A percentile compares a stretch with the other conserved stretches of the same genome.
These are phyloP conservation scores for Saccostrea echinata DNA, from an alignment of 1,140 invertebrate species.

Conservation along the genomic window DNA sequence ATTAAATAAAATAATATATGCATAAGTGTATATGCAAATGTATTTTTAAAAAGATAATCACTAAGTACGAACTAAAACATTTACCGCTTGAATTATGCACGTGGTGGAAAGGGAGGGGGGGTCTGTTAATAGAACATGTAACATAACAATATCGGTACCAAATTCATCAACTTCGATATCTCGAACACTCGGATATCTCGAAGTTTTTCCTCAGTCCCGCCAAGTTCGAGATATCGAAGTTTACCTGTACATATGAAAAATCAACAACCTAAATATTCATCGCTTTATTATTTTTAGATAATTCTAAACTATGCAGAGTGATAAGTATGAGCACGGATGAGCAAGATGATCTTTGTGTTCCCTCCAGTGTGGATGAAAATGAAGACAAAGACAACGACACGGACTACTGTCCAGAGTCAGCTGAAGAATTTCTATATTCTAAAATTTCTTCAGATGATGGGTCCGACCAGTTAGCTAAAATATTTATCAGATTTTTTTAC, in stretches of 20 bases:
- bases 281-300: not conserved
- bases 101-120: too few species aligned
- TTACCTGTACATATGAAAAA: not conserved
- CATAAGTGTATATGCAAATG: too few species aligned
- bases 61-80: too few species aligned
- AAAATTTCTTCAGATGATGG: conserved; percentile 3
- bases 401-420: not conserved
- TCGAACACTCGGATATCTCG: too few species aligned
- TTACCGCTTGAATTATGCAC: too few species aligned
- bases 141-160: too few species aligned
- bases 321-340: not conserved
- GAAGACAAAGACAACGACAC: not conserved
- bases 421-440: not conserved
- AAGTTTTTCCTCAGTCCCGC: too few species aligned
- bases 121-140: too few species aligned
- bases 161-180: too few species aligned
- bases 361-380: conserved; percentile 8
- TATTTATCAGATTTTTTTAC: not conserved
- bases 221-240: too few species aligned
- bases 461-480: not conserved
- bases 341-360: not conserved
- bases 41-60: too few species aligned
- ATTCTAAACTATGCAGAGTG: not conserved
- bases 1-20: too few species aligned
- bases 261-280: not conserved